phyloP scores from a whole-genome alignment of 2,113 vertebrate genomes.

The Odocoileus virginianus region DNA sequence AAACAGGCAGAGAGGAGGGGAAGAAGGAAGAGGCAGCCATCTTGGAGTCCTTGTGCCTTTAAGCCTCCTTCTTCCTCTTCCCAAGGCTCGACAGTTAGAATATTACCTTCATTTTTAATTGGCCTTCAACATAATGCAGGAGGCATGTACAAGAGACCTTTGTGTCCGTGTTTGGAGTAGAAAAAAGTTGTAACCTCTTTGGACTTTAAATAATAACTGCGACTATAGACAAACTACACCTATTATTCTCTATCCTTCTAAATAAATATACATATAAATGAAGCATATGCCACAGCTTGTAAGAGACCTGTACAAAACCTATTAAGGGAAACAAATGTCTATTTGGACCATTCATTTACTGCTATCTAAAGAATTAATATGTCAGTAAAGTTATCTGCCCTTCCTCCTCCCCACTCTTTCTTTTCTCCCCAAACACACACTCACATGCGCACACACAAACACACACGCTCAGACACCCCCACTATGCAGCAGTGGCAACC shows the following conservation, averaged over 20 bases:
- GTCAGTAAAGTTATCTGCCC: conserved; percentile 44
- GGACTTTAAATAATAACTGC: conserved; percentile 55
- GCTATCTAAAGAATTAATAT: conserved; percentile 50
- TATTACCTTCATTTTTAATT: conserved; percentile 60
- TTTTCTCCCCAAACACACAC: conserved; percentile 47
- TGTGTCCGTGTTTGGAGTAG: background rate
- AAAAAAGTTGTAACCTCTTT: conserved; percentile 64
- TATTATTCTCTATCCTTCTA: conserved; percentile 61
- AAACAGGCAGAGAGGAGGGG: conserved; percentile 52
- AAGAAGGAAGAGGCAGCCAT: conserved; percentile 77
- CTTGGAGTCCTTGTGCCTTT: conserved; percentile 72
- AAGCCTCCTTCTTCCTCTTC: background rate
- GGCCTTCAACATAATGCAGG: background rate
- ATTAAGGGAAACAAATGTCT: conserved; percentile 66
- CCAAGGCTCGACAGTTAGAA: background rate
- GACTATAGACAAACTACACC: conserved; percentile 30
- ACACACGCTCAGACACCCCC: background rate
- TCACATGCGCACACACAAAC: background rate
- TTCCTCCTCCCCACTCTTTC: conserved; percentile 52
- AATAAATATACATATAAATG: conserved; percentile 68
- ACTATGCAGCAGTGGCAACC: background rate
- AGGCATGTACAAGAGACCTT: conserved; percentile 39
- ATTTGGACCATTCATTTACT: conserved; percentile 58
- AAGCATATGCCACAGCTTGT: conserved; percentile 55
- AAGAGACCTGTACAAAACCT: conserved; percentile 48